Evolutionary conservation across 2,888 invertebrate species (phyloP).

Genomic region (Metalampra italica): DNA sequence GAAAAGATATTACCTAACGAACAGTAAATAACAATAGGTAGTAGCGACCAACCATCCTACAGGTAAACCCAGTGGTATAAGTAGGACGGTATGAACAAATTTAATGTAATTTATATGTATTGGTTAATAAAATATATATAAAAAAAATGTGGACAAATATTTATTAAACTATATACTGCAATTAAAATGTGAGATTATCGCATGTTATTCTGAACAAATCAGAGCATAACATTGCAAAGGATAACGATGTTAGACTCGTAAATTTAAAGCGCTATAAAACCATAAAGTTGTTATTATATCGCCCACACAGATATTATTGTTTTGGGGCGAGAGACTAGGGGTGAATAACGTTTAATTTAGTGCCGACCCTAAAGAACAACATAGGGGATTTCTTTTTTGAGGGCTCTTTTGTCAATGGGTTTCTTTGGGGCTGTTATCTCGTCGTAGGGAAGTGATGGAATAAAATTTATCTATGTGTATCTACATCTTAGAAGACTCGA

Average conservation of each 20-base stretch:
- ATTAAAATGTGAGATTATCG: too few species aligned
- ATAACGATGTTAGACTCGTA: not conserved
- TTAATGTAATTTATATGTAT: too few species aligned
- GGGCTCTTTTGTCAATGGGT: constrained; percentile 4
- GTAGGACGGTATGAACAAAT: too few species aligned
- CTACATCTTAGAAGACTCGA: not conserved
- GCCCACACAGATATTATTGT: constrained; percentile 42
- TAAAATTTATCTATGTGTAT: not conserved
- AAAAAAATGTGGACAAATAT: too few species aligned
- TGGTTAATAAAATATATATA: too few species aligned
- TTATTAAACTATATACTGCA: too few species aligned
- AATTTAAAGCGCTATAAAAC: constrained; percentile 9
- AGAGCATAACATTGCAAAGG: not conserved
- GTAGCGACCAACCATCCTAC: too few species aligned
- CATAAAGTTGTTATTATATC: constrained; percentile 32
- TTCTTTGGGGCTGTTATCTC: not conserved
- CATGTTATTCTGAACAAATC: not conserved
- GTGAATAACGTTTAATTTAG: constrained; percentile 37
- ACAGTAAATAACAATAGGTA: too few species aligned
- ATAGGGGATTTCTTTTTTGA: constrained; percentile 23
- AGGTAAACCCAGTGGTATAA: too few species aligned
- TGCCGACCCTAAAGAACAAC: constrained; percentile 39
- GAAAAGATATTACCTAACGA: too few species aligned
- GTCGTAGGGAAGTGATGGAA: not conserved
- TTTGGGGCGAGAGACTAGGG: constrained; percentile 35